These are phyloP conservation scores for Drosophila ironensis DNA, from an alignment of 1,140 invertebrate genomes.

Conservation along the genomic window DNA sequence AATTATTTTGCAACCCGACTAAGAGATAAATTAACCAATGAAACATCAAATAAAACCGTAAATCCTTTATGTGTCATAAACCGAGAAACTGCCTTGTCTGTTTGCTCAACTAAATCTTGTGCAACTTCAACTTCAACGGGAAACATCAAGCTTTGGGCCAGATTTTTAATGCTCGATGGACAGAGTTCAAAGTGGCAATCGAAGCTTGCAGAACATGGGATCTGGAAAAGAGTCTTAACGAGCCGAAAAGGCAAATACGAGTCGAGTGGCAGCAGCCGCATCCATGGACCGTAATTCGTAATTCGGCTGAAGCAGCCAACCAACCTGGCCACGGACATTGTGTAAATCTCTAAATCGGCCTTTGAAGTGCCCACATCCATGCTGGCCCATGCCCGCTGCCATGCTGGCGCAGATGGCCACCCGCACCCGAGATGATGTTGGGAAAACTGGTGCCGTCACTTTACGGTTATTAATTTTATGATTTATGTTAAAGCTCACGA, in stretches of 20 bases:
- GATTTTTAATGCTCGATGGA: conserved; percentile 36
- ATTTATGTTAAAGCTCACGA: conserved; percentile 79
- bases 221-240: background rate
- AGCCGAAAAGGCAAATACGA: conserved; percentile 6
- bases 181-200: conserved; percentile 55
- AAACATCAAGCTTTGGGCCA: background rate
- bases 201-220: conserved; percentile 3
- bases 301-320: conserved; percentile 27
- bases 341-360: conserved; percentile 49
- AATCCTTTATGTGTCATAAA: background rate
- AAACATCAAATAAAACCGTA: background rate
- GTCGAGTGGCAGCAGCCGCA: too few relatives aligned
- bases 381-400: background rate
- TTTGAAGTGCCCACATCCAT: conserved; percentile 57
- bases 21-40: background rate
- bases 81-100: background rate
- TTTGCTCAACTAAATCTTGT: background rate
- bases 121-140: background rate
- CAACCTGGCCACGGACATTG: conserved; percentile 27
- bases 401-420: conserved; percentile 46
- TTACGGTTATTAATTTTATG: conserved; percentile 82
- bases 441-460: conserved; percentile 75
- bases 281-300: conserved; percentile 15
- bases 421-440: conserved; percentile 65
- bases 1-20: background rate